A percentile compares a stretch with the other conserved stretches of the same genome.
These are phyloP conservation scores for Sebastolobus altivelis DNA, from an alignment of 2,797 vertebrate species.

Conservation along the genomic window DNA sequence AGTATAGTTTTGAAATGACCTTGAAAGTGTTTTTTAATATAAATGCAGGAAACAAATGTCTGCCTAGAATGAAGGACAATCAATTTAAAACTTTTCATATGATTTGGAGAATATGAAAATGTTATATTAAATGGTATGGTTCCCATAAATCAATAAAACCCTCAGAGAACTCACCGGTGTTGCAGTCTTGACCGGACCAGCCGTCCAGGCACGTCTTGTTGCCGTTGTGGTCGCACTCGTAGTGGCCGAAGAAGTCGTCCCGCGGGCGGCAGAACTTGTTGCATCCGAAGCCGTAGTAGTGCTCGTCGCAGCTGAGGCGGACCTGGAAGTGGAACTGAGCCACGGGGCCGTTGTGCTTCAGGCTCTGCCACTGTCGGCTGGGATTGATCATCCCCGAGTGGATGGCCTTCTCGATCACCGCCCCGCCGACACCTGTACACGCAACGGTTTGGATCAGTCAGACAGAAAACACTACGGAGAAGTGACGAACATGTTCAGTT, in stretches of 20 bases:
- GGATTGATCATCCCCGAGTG: slow-evolving; percentile 95
- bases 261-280: slow-evolving; percentile 94
- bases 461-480: background rate
- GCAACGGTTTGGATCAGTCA: background rate
- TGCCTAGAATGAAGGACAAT: background rate
- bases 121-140: background rate
- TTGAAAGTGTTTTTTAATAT: background rate
- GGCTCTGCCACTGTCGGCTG: slow-evolving; percentile 88
- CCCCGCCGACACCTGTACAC: slow-evolving; percentile 15
- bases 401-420: slow-evolving; percentile 81
- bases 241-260: slow-evolving; percentile 95
- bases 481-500: background rate
- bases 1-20: background rate
- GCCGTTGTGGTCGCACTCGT: slow-evolving; percentile 92
- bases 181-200: slow-evolving; percentile 86
- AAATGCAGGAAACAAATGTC: background rate
- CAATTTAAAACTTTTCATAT: background rate
- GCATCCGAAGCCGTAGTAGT: slow-evolving; percentile 94
- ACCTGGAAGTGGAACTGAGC: slow-evolving; percentile 93
- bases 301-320: slow-evolving; percentile 90
- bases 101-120: background rate
- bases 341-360: slow-evolving; percentile 87
- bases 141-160: background rate
- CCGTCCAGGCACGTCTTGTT: slow-evolving; percentile 95
- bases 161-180: slow-evolving; percentile 31